These are phyloP conservation scores for Cephus sareptanus DNA, from an alignment of 2,888 invertebrate genomes.

Conservation along the genomic window DNA sequence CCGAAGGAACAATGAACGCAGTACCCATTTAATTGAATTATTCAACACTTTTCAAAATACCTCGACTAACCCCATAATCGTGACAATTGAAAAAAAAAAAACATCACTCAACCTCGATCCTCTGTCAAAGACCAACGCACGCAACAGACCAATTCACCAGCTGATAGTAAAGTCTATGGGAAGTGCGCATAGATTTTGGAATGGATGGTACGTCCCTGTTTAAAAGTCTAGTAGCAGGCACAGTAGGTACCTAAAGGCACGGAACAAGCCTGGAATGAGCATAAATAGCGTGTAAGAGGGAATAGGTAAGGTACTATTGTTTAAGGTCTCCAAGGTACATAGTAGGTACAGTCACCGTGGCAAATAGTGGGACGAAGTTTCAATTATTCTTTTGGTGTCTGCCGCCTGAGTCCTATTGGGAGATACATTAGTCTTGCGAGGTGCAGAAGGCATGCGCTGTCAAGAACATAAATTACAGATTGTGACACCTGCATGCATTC, in stretches of 20 bases:
- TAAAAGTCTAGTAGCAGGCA: neutral
- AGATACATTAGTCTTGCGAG: neutral
- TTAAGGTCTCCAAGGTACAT: neutral
- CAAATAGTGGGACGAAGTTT: neutral
- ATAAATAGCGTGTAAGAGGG: neutral
- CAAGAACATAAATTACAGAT: conserved; percentile 3
- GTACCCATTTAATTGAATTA: neutral
- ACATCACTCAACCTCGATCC: neutral
- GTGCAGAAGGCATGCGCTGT: neutral
- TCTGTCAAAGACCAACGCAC: neutral
- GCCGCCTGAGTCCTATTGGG: neutral
- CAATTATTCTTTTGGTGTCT: neutral
- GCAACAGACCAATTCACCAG: no score
- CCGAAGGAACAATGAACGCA: neutral
- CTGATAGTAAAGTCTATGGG: neutral
- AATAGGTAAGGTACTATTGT: neutral
- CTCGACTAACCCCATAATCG: neutral
- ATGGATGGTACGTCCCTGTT: neutral
- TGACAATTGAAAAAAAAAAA: neutral
- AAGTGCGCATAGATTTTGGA: neutral
- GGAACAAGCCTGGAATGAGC: neutral
- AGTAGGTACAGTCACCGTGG: neutral
- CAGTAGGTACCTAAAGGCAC: neutral
- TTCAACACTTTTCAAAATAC: neutral
- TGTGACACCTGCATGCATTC: conserved; percentile 40